Conservation (phyloP, 1,140 invertebrate species). For the Drosophila equinoxialis region DNA sequence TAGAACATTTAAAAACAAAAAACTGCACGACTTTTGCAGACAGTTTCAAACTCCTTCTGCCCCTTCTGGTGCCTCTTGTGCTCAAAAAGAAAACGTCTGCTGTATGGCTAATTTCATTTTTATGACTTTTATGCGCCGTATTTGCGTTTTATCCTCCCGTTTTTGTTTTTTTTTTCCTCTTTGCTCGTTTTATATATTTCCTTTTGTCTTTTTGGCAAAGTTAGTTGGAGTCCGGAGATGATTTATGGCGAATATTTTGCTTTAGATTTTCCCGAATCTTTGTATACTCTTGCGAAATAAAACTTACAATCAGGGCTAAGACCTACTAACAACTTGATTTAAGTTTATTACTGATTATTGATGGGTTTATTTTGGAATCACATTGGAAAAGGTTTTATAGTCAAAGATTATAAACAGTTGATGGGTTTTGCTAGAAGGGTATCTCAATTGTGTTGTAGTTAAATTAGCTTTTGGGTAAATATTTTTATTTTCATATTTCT, state of each 20-base stretch:
- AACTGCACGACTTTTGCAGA: conserved; percentile 10
- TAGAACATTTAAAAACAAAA: not conserved
- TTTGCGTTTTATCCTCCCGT: conserved; percentile 33
- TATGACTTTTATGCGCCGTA: conserved; percentile 67
- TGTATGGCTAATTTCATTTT: conserved; percentile 72
- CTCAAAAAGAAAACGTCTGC: conserved; percentile 20
- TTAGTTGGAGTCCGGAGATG: conserved; percentile 53
- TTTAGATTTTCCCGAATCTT: conserved; percentile 21
- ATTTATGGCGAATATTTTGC: conserved; percentile 65
- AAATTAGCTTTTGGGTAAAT: not conserved
- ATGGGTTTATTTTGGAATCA: too few species aligned
- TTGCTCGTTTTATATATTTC: conserved; percentile 6
- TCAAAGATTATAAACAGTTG: too few species aligned
- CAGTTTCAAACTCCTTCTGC: not conserved
- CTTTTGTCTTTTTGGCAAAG: conserved; percentile 36
- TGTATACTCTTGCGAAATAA: not conserved
- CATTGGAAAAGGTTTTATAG: too few species aligned
- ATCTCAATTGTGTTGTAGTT: too few species aligned
- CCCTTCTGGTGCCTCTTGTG: not conserved
- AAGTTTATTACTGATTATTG: too few species aligned
- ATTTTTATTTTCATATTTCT: conserved; percentile 18
- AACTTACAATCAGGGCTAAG: too few species aligned
- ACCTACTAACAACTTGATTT: too few species aligned
- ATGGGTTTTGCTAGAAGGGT: too few species aligned
- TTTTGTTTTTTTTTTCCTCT: conserved; percentile 18